Base-by-base conservation (phyloP, 2,797 vertebrate genomes). In the Cuculus canorus region DNA sequence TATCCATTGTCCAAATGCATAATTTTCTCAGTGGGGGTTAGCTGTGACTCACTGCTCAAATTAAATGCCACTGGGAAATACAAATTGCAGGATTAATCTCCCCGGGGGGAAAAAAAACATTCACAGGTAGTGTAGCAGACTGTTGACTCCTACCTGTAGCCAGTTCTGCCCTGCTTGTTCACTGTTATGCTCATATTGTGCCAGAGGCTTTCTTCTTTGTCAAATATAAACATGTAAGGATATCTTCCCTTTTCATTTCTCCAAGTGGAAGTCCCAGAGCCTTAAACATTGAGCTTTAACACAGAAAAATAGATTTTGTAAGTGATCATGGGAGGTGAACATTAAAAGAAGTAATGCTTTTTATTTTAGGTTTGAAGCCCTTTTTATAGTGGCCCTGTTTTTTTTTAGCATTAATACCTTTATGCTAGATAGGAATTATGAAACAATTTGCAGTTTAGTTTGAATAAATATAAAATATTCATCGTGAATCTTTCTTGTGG, bases 131-230 rank as follows among this genome's bases (percentile, higher is more conserved):
- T 25, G 3, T 33, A 53, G n/a, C 37, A 41, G 28, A 48, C 11
- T 59, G 27, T 47, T 24, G 47, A n/a, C 17, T 76, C 13, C 28
- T 66, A 45, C 32, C 16, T 68, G 5, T 4, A 80, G 32, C 19
- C 10, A 27, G 1, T 57, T 88, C 60, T 86, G 8, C 72, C 28
- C 22, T 65, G 17, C 32, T 75, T 68, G 2, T 64, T 87, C 13
- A 13, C 8, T 2, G 1, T 33, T 59, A 41, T 22, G 9, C 12
- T 86, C 3, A 1, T 45, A 45, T n/a, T 7, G 3, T 59, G 32
- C 16, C 24, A 50, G n/a, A 63, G 21, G 6, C 16, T 37, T 83
- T 61, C 81, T 47, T 8, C 4, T 81, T 59, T 47, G 19, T 28
- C 1, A 3, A 78, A 32, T 17, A 30, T 5, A 19, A 71, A 18